These are phyloP conservation scores for Pegoplata infirma DNA, from an alignment of 2,888 invertebrate genomes.

Conservation along the genomic window DNA sequence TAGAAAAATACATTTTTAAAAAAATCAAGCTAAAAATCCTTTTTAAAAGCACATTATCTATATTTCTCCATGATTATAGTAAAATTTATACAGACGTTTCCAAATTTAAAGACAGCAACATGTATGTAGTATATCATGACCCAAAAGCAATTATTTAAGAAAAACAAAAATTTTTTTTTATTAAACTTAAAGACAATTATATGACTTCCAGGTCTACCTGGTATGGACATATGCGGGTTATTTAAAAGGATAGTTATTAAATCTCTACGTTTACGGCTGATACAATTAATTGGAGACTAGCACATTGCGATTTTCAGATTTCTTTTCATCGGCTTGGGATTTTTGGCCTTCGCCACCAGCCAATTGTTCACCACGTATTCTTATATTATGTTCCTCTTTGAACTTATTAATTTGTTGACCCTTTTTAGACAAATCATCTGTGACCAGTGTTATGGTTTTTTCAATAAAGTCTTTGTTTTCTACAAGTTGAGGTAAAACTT, in stretches of 20 bases:
- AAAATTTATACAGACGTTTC: no score
- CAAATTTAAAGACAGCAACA: no score
- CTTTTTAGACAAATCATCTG: slow-evolving; percentile 90
- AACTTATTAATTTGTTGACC: slow-evolving; percentile 95
- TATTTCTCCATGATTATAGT: no score
- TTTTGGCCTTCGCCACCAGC: slow-evolving; percentile 71
- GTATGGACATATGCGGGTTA: background rate
- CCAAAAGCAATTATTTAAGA: background rate
- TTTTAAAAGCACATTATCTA: no score
- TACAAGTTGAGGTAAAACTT: slow-evolving; percentile 90
- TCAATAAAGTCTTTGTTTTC: slow-evolving; percentile 89
- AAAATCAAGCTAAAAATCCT: no score
- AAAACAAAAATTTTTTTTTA: background rate
- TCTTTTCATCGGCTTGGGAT: slow-evolving; percentile 67
- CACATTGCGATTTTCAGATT: slow-evolving; percentile 80
- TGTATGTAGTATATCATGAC: no score
- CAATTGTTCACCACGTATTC: slow-evolving; percentile 84
- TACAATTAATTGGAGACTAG: slow-evolving; percentile 78
- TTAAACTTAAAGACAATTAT: slow-evolving; percentile 11
- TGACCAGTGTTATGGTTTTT: slow-evolving; percentile 87
- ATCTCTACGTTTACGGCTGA: no score
- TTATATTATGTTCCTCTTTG: slow-evolving; percentile 93
- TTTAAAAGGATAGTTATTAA: no score
- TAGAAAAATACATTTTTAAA: no score
- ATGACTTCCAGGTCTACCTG: slow-evolving; percentile 7